A percentile compares a stretch with the other conserved stretches of the same genome.
phyloP scores from a whole-genome alignment of 2,113 vertebrate genomes.

The Pangasianodon gigas region DNA sequence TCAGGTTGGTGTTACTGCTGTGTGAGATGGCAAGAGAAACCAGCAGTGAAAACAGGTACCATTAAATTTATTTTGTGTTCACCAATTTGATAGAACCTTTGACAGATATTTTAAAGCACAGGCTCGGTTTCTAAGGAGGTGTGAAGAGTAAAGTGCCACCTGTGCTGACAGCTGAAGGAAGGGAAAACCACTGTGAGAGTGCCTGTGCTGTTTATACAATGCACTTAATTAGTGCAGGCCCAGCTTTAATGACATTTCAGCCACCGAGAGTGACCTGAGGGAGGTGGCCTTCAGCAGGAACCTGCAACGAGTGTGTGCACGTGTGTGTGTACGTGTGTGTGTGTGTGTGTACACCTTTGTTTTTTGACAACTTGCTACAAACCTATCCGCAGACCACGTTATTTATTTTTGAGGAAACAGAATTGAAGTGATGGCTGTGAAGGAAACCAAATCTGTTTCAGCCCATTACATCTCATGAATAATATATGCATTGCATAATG shows the following conservation, averaged over 20 bases:
- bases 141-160: not conserved
- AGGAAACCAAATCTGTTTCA: slow-evolving; percentile 33
- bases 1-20: not conserved
- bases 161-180: slow-evolving; percentile 14
- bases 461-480: slow-evolving; percentile 48
- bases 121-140: not conserved
- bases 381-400: slow-evolving; percentile 16
- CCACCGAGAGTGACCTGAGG: slow-evolving; percentile 12
- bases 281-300: not conserved
- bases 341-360: not conserved
- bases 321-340: too few relatives aligned
- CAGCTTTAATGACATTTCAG: slow-evolving; percentile 12
- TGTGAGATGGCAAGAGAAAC: not conserved
- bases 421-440: slow-evolving; percentile 40
- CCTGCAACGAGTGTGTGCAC: not conserved
- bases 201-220: slow-evolving; percentile 1
- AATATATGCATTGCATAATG: slow-evolving; percentile 42
- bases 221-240: slow-evolving; percentile 33
- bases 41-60: not conserved
- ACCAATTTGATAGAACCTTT: not conserved
- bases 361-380: slow-evolving; percentile 15
- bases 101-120: not conserved
- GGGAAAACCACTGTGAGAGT: not conserved
- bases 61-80: not conserved
- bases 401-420: slow-evolving; percentile 34